Evolutionary conservation across 2,797 vertebrate species (phyloP).

Genomic region (Pseudomugil gertrudae): DNA sequence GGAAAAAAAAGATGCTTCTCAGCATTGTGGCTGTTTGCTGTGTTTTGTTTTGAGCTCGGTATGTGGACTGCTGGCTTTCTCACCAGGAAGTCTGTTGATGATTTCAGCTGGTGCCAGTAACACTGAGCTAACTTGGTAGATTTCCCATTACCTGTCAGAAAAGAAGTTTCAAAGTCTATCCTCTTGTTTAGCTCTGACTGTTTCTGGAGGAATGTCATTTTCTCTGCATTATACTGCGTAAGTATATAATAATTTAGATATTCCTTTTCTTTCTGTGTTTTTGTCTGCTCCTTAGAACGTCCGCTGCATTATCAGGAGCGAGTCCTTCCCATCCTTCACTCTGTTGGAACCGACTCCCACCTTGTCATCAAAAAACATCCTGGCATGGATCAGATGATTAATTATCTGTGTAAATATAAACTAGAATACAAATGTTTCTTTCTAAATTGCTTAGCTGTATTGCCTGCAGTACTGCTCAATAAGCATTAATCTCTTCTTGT

Average conservation of each 20-base stretch:
- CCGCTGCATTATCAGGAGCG: constrained; percentile 91
- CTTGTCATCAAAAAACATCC: constrained; percentile 90
- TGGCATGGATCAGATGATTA: constrained; percentile 89
- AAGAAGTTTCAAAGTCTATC: background rate
- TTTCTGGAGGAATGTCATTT: background rate
- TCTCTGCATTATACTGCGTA: background rate
- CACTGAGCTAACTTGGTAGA: constrained; percentile 24
- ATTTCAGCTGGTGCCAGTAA: constrained; percentile 38
- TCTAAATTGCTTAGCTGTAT: background rate
- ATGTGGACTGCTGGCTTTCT: constrained; percentile 55
- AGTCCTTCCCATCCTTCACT: constrained; percentile 90
- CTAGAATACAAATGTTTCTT: background rate
- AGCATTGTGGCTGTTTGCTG: constrained; percentile 9
- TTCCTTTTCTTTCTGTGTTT: background rate
- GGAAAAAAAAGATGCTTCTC: constrained; percentile 28
- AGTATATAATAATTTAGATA: background rate
- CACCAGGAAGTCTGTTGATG: constrained; percentile 26
- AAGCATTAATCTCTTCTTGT: constrained; percentile 17
- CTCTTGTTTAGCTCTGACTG: background rate
- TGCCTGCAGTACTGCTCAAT: background rate
- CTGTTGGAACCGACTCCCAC: constrained; percentile 86
- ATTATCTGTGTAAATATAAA: constrained; percentile 85
- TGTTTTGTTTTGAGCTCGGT: constrained; percentile 37
- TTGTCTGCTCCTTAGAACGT: constrained; percentile 81
- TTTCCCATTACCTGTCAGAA: constrained; percentile 13